Conservation (phyloP, 2,113 vertebrate species). For the Raphicerus campestris region DNA sequence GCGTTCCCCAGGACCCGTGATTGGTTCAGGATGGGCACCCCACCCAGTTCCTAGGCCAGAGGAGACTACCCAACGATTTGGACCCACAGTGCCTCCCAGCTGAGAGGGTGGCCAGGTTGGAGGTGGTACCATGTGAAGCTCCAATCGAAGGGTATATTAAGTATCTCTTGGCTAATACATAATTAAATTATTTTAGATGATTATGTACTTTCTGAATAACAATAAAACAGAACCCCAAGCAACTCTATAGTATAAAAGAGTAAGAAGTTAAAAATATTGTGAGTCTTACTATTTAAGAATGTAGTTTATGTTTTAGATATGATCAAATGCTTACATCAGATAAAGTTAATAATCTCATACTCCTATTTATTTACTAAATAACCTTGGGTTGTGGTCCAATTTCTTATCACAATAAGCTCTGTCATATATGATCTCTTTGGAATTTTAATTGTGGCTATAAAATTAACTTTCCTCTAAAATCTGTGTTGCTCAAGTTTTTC, state of each 20-base stretch:
- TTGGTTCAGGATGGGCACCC: background rate
- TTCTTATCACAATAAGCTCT: background rate
- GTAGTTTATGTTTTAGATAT: background rate
- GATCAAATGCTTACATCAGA: background rate
- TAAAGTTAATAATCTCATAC: background rate
- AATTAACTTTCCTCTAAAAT: slow-evolving; percentile 18
- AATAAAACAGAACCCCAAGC: background rate
- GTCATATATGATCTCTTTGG: background rate
- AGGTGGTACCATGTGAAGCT: too few species aligned
- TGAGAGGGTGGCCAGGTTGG: background rate
- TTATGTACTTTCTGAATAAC: background rate
- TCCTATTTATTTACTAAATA: background rate
- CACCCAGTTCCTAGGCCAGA: background rate
- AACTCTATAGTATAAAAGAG: background rate
- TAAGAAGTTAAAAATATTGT: background rate
- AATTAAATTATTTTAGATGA: background rate
- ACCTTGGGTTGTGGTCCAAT: too few species aligned
- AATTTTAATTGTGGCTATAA: background rate
- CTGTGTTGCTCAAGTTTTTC: background rate
- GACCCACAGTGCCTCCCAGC: background rate
- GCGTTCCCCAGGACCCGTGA: fast-evolving
- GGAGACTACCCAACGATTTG: background rate
- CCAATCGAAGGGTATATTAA: background rate
- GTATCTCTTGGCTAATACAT: background rate
- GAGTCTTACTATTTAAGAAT: background rate